These are phyloP conservation scores for Procavia capensis DNA, from an alignment of 2,113 vertebrate species.

Conservation along the genomic window DNA sequence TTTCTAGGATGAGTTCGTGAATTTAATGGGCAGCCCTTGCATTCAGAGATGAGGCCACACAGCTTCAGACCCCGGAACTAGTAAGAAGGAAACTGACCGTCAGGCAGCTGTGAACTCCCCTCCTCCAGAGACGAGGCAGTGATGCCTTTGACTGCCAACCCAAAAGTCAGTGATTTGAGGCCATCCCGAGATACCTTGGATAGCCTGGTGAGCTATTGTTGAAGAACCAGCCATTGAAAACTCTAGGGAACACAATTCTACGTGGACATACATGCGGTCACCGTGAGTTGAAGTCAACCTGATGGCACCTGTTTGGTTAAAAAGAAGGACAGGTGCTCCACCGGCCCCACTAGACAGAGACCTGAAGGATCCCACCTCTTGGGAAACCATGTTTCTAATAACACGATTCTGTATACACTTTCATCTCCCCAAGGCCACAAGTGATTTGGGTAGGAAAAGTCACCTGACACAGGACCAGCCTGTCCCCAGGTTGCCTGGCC, in stretches of 20 bases:
- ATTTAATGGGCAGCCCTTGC: no score
- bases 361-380: background rate
- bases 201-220: background rate
- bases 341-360: no score
- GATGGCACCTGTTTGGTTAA: background rate
- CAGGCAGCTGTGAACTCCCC: background rate
- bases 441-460: background rate
- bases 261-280: background rate
- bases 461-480: background rate
- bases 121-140: background rate
- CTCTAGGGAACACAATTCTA: background rate
- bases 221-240: background rate
- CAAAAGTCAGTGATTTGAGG: background rate
- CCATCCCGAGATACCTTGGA: background rate
- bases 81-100: background rate
- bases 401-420: background rate
- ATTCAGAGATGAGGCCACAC: background rate
- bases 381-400: background rate
- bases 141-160: background rate
- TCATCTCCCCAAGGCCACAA: background rate
- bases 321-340: background rate
- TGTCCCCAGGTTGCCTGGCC: background rate
- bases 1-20: no score
- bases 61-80: background rate
- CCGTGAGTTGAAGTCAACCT: background rate